phyloP scores from a whole-genome alignment of 2,797 vertebrate species.

The Cichlasoma orientale region DNA sequence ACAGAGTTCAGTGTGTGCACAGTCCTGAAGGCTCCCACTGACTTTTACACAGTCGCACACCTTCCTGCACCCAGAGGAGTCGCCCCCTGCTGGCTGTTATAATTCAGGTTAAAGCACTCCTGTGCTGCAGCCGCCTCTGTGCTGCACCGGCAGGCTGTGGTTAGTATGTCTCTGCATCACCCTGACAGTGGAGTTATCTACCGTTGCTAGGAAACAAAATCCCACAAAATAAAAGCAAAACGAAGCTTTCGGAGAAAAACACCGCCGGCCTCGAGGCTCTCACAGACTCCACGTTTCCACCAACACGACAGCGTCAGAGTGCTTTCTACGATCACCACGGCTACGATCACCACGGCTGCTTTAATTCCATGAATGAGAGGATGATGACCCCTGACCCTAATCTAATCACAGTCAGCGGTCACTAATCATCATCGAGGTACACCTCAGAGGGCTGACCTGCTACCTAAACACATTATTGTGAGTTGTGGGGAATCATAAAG shows the following conservation, averaged over 20 bases:
- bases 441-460: too few species aligned
- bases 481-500: too few species aligned
- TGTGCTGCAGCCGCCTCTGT: rapidly evolving
- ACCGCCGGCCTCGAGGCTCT: neutral
- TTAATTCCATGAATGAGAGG: neutral
- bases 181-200: neutral
- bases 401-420: too few species aligned
- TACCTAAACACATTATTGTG: too few species aligned
- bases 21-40: neutral
- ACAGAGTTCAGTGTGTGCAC: too few species aligned
- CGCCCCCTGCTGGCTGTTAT: neutral
- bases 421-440: too few species aligned
- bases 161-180: neutral
- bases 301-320: neutral
- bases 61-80: neutral
- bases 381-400: neutral
- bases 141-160: neutral
- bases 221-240: neutral
- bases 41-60: neutral
- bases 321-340: neutral
- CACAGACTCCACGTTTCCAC: neutral
- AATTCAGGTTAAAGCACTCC: neutral
- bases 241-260: neutral
- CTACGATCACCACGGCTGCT: too few species aligned
- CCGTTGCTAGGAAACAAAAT: rapidly evolving